Evolutionary conservation across 2,113 vertebrate genomes (phyloP).

Genomic region (Osmerus mordax): DNA sequence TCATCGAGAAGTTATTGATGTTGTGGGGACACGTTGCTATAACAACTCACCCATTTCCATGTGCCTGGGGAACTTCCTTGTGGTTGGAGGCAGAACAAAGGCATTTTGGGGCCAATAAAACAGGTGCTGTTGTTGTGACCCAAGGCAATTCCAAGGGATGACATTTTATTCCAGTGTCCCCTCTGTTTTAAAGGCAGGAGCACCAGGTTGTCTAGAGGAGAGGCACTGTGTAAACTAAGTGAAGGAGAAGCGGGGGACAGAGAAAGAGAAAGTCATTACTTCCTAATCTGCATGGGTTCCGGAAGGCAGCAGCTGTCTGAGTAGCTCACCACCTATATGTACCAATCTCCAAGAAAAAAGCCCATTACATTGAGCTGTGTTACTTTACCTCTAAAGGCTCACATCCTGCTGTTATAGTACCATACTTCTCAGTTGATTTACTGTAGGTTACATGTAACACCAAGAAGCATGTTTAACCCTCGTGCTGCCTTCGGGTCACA

Average conservation of each 20-base stretch:
- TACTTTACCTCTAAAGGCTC: background rate
- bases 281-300: constrained; percentile 56
- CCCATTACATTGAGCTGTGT: too few relatives aligned
- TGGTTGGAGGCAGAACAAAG: constrained; percentile 19
- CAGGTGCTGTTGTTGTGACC: constrained; percentile 35
- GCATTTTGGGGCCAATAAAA: constrained; percentile 2
- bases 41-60: constrained; percentile 15
- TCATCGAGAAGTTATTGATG: constrained; percentile 29
- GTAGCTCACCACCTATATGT: constrained; percentile 10
- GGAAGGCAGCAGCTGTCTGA: constrained; percentile 17
- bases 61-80: constrained; percentile 31
- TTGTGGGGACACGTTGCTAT: constrained; percentile 14
- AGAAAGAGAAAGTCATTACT: constrained; percentile 57
- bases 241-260: constrained; percentile 31
- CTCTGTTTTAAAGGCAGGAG: constrained; percentile 35
- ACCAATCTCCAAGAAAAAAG: constrained; percentile 4
- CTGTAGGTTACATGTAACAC: too few relatives aligned
- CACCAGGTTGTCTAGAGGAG: constrained; percentile 29
- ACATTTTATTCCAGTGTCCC: constrained; percentile 44
- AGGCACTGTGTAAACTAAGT: constrained; percentile 50
- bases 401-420: background rate
- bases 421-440: too few relatives aligned
- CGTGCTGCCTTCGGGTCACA: too few relatives aligned
- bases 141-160: constrained; percentile 26
- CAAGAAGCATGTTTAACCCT: too few relatives aligned